Conservation (phyloP, 64 coral and sea anemone species). For the Cladopsammia gracilis region DNA sequence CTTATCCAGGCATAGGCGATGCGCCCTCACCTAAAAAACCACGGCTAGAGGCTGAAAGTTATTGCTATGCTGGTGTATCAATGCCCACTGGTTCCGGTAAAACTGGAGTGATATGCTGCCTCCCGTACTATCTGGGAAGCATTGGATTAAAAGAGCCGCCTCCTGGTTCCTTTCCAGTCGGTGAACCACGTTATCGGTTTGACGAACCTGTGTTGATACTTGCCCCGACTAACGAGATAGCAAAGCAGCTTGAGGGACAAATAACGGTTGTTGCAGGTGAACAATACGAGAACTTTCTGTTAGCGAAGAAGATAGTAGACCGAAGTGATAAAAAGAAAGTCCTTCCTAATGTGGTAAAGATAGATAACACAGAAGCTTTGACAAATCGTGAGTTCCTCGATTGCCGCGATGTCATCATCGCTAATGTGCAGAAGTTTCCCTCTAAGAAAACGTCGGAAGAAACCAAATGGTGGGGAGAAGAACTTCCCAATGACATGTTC, state of each 20-base stretch:
- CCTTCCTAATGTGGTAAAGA: not conserved
- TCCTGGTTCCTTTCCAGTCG: not conserved
- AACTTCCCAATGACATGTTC: not conserved
- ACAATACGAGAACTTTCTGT: not conserved
- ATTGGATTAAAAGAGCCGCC: too few species aligned
- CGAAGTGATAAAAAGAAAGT: not conserved
- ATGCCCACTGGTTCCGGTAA: slow-evolving; percentile 15
- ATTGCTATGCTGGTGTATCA: not conserved
- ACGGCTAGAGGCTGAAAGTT: too few species aligned
- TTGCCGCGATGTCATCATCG: not conserved
- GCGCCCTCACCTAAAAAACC: too few species aligned
- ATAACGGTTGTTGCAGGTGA: not conserved
- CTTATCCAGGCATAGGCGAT: too few species aligned
- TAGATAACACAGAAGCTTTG: not conserved
- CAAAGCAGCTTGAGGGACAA: not conserved
- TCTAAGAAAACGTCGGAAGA: too few species aligned
- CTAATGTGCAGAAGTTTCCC: slow-evolving; percentile 29
- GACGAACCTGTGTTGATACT: slow-evolving; percentile 4
- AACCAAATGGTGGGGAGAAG: not conserved
- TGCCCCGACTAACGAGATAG: not conserved
- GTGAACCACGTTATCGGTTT: not conserved
- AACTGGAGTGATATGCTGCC: not conserved
- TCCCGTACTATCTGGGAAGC: not conserved
- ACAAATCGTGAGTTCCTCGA: not conserved
- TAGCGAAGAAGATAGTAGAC: not conserved